Evolutionary conservation across 1,140 invertebrate genomes (phyloP).

Genomic region (Aphis craccivora): DNA sequence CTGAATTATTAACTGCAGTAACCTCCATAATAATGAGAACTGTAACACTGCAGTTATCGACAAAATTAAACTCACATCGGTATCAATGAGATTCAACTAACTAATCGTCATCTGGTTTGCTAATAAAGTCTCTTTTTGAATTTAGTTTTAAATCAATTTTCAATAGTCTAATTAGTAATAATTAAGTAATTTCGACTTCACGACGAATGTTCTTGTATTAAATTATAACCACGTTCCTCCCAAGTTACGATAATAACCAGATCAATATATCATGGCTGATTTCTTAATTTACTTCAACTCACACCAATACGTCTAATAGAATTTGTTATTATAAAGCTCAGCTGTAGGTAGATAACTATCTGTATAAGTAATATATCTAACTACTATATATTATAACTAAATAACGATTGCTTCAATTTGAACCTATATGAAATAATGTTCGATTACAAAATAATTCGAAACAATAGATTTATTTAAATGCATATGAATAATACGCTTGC

Average conservation of each 20-base stretch:
- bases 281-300: background rate
- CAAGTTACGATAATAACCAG: background rate
- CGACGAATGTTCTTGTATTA: background rate
- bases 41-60: no score
- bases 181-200: background rate
- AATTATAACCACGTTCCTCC: background rate
- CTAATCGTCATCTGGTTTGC: background rate
- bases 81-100: background rate
- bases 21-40: background rate
- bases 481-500: background rate
- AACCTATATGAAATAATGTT: background rate
- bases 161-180: background rate
- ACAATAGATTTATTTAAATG: background rate
- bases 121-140: background rate
- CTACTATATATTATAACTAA: no score
- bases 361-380: no score
- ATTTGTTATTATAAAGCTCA: no score
- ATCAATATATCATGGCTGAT: background rate
- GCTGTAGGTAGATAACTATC: no score
- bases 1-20: background rate
- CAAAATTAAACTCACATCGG: background rate
- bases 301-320: background rate
- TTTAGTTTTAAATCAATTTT: background rate
- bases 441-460: background rate
- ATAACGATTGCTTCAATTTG: background rate